phyloP scores from a whole-genome alignment of 2,888 invertebrate species.

The Eupithecia pulchellata region DNA sequence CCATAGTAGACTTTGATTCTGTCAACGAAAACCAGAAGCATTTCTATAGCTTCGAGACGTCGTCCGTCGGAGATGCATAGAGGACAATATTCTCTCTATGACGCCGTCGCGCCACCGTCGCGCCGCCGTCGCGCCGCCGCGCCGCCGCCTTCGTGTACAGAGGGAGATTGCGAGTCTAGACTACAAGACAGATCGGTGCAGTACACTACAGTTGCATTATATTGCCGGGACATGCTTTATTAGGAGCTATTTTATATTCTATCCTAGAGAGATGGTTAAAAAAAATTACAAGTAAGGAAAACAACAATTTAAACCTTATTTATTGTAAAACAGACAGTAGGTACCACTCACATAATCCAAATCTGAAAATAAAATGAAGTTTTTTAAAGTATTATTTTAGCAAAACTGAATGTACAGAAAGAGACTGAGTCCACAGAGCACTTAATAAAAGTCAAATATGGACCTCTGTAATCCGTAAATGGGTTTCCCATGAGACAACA shows the following conservation, averaged over 20 bases:
- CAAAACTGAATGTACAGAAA: slow-evolving; percentile 10
- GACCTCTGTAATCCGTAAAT: slow-evolving; percentile 21
- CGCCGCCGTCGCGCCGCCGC: too few species aligned
- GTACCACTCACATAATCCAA: too few species aligned
- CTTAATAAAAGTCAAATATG: slow-evolving; percentile 30
- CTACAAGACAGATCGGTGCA: slow-evolving; percentile 21
- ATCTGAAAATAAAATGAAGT: too few species aligned
- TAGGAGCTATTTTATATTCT: slow-evolving; percentile 5
- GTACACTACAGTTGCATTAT: slow-evolving; percentile 13
- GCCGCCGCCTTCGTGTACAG: slow-evolving; percentile 10
- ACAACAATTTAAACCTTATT: neutral
- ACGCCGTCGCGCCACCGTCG: neutral
- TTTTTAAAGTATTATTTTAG: neutral
- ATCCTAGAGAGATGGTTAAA: neutral
- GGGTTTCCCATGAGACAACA: slow-evolving; percentile 11
- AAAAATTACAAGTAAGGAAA: neutral
- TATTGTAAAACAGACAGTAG: neutral
- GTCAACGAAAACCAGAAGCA: neutral
- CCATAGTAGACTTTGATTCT: neutral
- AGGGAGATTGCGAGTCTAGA: slow-evolving; percentile 21
- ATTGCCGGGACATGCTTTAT: slow-evolving; percentile 11
- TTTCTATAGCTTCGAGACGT: neutral
- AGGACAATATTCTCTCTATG: slow-evolving; percentile 12
- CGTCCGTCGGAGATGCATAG: neutral
- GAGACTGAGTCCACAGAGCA: slow-evolving; percentile 25